Conservation (phyloP, 2,797 vertebrate genomes). For the Epinephelus coioides region DNA sequence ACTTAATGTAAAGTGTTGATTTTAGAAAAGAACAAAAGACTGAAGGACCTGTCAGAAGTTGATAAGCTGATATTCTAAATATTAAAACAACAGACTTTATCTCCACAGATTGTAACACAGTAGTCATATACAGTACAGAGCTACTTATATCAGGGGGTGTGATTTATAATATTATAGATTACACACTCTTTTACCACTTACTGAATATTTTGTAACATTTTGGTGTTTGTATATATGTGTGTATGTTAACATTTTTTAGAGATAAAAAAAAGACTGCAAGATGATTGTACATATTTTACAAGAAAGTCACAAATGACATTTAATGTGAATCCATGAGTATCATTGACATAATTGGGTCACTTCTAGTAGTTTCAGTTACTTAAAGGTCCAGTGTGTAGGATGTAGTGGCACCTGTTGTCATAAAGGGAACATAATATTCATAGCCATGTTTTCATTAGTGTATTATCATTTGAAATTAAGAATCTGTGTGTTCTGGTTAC, state of each 20-base stretch:
- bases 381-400: no score
- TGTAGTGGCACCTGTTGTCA: no score
- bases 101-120: slow-evolving; percentile 22
- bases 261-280: slow-evolving; percentile 18
- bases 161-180: slow-evolving; percentile 33
- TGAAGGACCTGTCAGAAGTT: slow-evolving; percentile 25
- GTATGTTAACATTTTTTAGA: slow-evolving; percentile 8
- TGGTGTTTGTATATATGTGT: slow-evolving; percentile 32
- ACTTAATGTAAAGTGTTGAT: background rate
- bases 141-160: slow-evolving; percentile 66
- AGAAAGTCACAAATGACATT: background rate
- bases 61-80: slow-evolving; percentile 22
- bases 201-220: slow-evolving; percentile 33
- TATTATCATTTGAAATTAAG: no score
- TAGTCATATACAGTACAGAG: slow-evolving; percentile 26
- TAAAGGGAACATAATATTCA: no score
- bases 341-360: background rate
- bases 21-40: slow-evolving; percentile 12
- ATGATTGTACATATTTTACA: slow-evolving; percentile 25
- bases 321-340: background rate
- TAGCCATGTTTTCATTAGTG: no score
- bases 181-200: slow-evolving; percentile 37
- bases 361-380: background rate
- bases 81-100: slow-evolving; percentile 40
- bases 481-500: no score